Evolutionary conservation across 2,888 invertebrate genomes (phyloP), one percentile per base, ranked within the genome.

Genomic region (Epirrhoe alternata): DNA sequence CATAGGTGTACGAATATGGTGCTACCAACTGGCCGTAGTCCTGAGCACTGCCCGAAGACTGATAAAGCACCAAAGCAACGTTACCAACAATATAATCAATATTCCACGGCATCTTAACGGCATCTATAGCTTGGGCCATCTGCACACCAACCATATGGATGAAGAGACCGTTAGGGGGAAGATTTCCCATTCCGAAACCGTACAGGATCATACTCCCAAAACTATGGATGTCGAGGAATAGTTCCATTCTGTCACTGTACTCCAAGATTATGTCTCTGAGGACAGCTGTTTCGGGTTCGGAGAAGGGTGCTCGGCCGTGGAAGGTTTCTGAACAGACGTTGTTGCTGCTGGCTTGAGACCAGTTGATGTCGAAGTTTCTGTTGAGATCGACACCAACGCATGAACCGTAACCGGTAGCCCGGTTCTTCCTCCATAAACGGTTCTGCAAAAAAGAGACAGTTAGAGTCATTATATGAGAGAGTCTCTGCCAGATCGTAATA

Each of bases 321-420:
- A 90, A 97, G 0, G 86, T 94, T 0, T 95, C 95, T 0, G 84
- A 72, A 79, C 97, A 97, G 12, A 94, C 94, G 49, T 80, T 83
- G 30, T 61, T 74, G 75, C 94, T 94, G 6, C 94, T 92, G 0
- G 95, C 96, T 68, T 86, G 91, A 81, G 92, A 94, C 97, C 97
- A 97, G 70, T 94, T 89, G 77, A 94, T 95, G 61, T 94, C 96
- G 76, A 95, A 97, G 87, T 97, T 97, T 0, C 97, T 91, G 83
- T 97, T 97, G 0, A 95, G 95, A 78, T 97, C 97, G 0, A 95
- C 95, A 8, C 97, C 97, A 3, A 86, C 85, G 74, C 97, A 97
- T 0, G 81, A 0, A 16, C 38, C 17, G 2, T 86, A 79, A 69
- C 86, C 78, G 0, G 90, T 92, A 0, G 95, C 94, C 0, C 96